Evolutionary conservation across 2,888 invertebrate genomes (phyloP), one percentile per base, ranked within the genome.

Genomic region (Trachelus tabidus): DNA sequence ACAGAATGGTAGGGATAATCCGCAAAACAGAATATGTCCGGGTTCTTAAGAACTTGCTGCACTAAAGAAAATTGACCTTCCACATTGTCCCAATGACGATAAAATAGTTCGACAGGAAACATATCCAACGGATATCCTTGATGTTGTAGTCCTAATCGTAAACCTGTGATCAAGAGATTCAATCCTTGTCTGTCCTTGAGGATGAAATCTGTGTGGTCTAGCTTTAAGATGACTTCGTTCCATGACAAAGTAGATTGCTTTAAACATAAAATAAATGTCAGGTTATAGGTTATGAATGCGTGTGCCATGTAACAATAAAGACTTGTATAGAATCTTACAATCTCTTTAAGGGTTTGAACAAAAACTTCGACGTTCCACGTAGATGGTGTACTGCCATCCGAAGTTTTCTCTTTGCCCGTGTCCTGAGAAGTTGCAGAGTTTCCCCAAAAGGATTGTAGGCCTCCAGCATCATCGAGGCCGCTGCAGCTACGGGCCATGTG

Each of bases 311-410:
- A 40, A 31, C 11, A 73, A 80, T 79, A 31, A 31, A 56, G 56
- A 56, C 23, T 56, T 23, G 23, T 9, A 23, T 56, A 56, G 9
- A 56, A 73, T 90, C 92, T 91, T 83, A 96, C 96, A 83, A 97
- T 93, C 90, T 98, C 98, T 91, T 97, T 97, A 35, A 98, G 92
- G n/a, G 97, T 95, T 90, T 97, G 97, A 69, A 98, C 96, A 90
- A 99, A 98, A 77, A 98, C 95, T 89, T 99, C 98, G 15, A 97
- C 95, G 91, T 98, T 98, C 99, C 99, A 99, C 4, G 96, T 94
- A 69, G 90, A 94, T 90, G 92, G 94, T 88, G 87, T 85, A 77
- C 76, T 79, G 34, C 80, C 84, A 68, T 91, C 89, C 33, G 83
- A 79, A 30, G 89, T 80, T 82, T 91, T 91, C 78, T 92, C 90